phyloP scores from a whole-genome alignment of 2,888 invertebrate genomes.

The Andricus quercusramuli region DNA sequence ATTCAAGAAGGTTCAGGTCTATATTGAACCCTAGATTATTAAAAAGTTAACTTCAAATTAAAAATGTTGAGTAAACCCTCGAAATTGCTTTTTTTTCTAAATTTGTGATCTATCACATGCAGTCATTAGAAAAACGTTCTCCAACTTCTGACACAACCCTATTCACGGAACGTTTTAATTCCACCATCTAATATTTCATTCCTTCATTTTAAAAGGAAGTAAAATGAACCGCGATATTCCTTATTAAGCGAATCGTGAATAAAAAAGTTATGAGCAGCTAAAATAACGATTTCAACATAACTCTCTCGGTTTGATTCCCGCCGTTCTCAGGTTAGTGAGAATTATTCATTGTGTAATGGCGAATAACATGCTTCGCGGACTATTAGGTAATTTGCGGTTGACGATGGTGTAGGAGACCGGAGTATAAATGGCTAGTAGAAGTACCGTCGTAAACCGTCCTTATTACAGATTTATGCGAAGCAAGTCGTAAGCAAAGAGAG shows the following conservation, averaged over 20 bases:
- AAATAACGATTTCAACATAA: constrained; percentile 7
- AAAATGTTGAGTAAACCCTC: too few relatives aligned
- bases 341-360: constrained; percentile 65
- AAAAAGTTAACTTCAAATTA: too few relatives aligned
- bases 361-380: constrained; percentile 55
- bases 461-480: constrained; percentile 57
- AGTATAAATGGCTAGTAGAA: constrained; percentile 47
- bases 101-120: too few relatives aligned
- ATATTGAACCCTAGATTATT: too few relatives aligned
- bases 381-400: constrained; percentile 56
- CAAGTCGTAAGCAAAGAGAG: constrained; percentile 40
- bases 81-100: too few relatives aligned
- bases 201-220: neutral
- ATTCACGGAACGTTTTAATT: neutral
- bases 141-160: neutral
- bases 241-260: constrained; percentile 10
- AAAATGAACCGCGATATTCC: constrained; percentile 22
- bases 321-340: constrained; percentile 52
- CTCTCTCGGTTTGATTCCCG: constrained; percentile 26
- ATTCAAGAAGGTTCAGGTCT: too few relatives aligned
- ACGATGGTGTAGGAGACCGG: constrained; percentile 48
- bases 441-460: constrained; percentile 54
- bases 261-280: constrained; percentile 9
- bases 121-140: neutral
- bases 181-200: neutral